Percentiles rank a stretch among this genome's conserved stretches.
These are phyloP conservation scores for Podarcis muralis DNA, from an alignment of 2,113 vertebrate genomes.

Conservation along the genomic window DNA sequence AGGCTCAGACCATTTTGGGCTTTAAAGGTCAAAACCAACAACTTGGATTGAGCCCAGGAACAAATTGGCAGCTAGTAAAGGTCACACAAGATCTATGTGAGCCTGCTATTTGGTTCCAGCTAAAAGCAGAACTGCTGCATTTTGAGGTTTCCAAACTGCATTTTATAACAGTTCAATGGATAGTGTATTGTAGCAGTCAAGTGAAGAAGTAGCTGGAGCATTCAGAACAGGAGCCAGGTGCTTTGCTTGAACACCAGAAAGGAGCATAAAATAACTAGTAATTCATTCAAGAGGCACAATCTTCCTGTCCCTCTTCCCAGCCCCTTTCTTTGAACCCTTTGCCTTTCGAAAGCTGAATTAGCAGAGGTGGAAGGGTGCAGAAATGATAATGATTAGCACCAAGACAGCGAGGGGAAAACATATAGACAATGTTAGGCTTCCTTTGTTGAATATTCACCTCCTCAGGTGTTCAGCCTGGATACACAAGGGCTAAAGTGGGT, in stretches of 20 bases:
- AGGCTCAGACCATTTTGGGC: not conserved
- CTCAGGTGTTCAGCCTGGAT: too few species aligned
- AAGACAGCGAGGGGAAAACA: too few species aligned
- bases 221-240: not conserved
- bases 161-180: not conserved
- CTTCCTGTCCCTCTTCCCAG: not conserved
- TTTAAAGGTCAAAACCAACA: not conserved
- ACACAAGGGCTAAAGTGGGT: too few species aligned
- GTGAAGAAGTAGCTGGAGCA: not conserved
- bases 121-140: not conserved
- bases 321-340: not conserved
- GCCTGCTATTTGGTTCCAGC: not conserved
- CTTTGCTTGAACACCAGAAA: not conserved
- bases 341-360: not conserved
- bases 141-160: not conserved
- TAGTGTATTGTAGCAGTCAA: not conserved
- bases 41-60: too few species aligned
- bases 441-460: too few species aligned
- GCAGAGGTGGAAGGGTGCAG: too few species aligned
- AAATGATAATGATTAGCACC: too few species aligned
- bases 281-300: not conserved
- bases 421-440: too few species aligned
- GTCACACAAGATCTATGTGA: not conserved
- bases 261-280: not conserved
- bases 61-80: too few species aligned